These are phyloP conservation scores for Manacus vitellinus DNA, from an alignment of 2,113 vertebrate species.

Conservation along the genomic window DNA sequence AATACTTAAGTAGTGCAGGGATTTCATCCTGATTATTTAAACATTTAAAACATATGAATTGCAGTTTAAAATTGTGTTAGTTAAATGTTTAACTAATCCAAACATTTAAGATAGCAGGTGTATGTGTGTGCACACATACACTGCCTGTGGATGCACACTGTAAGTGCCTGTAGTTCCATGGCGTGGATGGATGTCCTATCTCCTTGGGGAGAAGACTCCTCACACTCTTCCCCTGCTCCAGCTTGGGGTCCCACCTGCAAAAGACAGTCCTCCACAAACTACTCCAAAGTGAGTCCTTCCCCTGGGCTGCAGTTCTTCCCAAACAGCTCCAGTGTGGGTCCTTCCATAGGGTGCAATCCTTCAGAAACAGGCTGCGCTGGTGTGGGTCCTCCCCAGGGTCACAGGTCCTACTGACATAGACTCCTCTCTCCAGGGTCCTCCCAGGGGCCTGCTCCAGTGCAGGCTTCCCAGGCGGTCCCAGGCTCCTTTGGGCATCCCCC, in stretches of 20 bases:
- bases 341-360: too few species aligned
- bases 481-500: neutral
- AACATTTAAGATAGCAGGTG: neutral
- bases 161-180: accelerated
- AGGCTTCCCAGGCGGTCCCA: neutral
- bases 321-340: neutral
- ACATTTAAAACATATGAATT: neutral
- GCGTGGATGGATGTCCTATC: neutral
- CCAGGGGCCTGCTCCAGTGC: neutral
- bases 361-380: too few species aligned
- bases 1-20: neutral
- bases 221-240: neutral
- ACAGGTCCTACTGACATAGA: too few species aligned
- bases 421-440: too few species aligned
- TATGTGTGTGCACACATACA: accelerated
- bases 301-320: neutral
- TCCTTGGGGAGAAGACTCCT: neutral
- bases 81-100: conserved; percentile 38
- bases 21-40: neutral
- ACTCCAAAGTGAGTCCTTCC: neutral
- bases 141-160: neutral
- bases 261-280: neutral
- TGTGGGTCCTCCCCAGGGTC: too few species aligned
- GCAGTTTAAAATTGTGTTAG: neutral
- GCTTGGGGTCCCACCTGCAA: too few species aligned